phyloP scores from a whole-genome alignment of 2,797 vertebrate species.

The Triplophysa bombifrons region DNA sequence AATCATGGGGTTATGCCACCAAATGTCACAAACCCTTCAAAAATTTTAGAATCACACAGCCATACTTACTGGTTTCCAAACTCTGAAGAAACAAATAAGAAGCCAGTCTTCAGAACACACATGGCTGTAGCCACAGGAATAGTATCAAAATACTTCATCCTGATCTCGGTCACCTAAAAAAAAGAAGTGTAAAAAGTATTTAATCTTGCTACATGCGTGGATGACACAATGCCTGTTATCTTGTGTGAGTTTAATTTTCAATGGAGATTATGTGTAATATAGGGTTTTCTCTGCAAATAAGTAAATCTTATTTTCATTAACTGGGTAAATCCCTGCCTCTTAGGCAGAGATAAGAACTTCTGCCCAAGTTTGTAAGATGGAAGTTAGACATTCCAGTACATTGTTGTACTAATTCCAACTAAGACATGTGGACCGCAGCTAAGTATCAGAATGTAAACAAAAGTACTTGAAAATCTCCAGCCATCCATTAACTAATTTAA shows the following conservation, averaged over 20 bases:
- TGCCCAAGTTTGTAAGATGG: not conserved
- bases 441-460: not conserved
- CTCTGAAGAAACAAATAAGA: conserved; percentile 95
- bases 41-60: too few relatives aligned
- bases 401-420: not conserved
- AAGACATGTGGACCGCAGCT: not conserved
- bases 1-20: not conserved
- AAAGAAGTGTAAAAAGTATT: not conserved
- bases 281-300: not conserved
- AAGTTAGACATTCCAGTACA: not conserved
- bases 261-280: not conserved
- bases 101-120: conserved; percentile 98
- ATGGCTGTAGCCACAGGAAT: conserved; percentile 96
- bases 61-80: conserved; percentile 98
- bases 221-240: not conserved
- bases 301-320: not conserved
- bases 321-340: too few relatives aligned
- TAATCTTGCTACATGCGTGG: not conserved
- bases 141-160: conserved; percentile 98
- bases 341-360: not conserved
- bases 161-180: conserved; percentile 93
- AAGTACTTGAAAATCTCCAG: not conserved
- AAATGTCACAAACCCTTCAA: not conserved
- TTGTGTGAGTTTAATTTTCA: not conserved
- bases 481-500: not conserved